Conservation (phyloP, 1,140 invertebrate genomes). For the Meloidogyne exigua region DNA sequence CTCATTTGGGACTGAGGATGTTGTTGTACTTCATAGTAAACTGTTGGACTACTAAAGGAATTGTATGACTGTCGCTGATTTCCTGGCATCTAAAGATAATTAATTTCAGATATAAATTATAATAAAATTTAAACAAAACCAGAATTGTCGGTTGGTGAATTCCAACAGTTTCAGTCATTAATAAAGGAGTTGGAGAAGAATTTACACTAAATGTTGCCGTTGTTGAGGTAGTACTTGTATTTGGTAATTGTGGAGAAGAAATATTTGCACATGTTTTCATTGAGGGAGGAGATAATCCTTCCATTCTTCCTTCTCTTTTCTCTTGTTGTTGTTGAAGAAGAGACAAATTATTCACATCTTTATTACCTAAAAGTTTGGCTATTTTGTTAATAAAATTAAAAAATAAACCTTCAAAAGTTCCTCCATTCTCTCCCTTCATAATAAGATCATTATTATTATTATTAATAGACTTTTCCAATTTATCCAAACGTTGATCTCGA, state of each 20-base stretch:
- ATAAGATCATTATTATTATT: not conserved
- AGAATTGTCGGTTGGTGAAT: not conserved
- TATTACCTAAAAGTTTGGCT: not conserved
- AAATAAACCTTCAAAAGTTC: not conserved
- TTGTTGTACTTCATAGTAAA: not conserved
- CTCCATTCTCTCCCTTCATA: not conserved
- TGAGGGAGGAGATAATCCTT: not conserved
- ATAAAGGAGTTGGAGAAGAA: not conserved
- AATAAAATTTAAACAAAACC: not conserved
- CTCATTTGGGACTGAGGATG: not conserved
- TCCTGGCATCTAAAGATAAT: not conserved
- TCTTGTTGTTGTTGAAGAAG: not conserved
- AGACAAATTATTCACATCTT: not conserved
- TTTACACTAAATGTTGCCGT: not conserved
- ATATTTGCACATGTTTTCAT: constrained; percentile 2
- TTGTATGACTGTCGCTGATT: not conserved
- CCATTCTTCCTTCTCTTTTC: no score
- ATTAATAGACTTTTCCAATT: not conserved
- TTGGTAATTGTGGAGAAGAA: not conserved
- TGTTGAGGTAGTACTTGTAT: not conserved
- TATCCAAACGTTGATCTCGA: not conserved
- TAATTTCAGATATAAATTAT: not conserved
- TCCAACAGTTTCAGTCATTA: not conserved
- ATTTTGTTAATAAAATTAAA: no score
- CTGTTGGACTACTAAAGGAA: not conserved